Evolutionary conservation across 2,888 invertebrate genomes (phyloP), one percentile per base, ranked within the genome.

Genomic region (Polydrusus pterygomalis): DNA sequence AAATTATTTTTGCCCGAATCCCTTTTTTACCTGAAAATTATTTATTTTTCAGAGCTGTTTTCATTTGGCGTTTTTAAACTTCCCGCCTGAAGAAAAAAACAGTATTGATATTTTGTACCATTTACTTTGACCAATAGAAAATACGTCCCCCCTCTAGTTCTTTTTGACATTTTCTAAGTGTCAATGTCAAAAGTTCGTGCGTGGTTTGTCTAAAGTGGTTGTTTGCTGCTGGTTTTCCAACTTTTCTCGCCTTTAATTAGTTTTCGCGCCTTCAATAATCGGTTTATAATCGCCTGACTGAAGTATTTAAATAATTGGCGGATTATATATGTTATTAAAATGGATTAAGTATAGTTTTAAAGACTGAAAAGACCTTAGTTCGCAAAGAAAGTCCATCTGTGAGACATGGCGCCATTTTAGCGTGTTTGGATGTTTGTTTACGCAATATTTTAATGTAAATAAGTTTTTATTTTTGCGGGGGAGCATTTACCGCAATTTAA

Each of bases 351-450:
- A 25, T 9, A 15, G 34, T 58, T 34, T 58, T 58, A 15, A 38
- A 58, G 58, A 58, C 58, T 38, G 11, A 17, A 58, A 58, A 70
- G 18, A 15, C n/a, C 43, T 30, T n/a, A 60, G 47, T 70, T 51
- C 10, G 56, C 20, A 10, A 11, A 43, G 43, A 58, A 72, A 30
- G 45, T 20, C 67, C 67, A 40, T 51, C 13, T 67, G 54, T 67
- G 54, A 30, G 10, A 54, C 56, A 73, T 77, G 77, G 77, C 77
- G 77, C 77, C 77, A 77, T 77, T 77, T 77, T 77, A 73, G 70
- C 30, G 11, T 56, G 43, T 65, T 51, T 63, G 54, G 38, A 18
- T 38, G 43, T 34, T 68, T 68, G 68, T 68, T 68, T 68, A 68
- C 25, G 54, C 49, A 43, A 65, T 65, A 40, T 70, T 40, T 69